Evolutionary conservation across 2,888 invertebrate genomes (phyloP), one percentile per base, ranked within the genome.

Genomic region (Coleophora deauratella): DNA sequence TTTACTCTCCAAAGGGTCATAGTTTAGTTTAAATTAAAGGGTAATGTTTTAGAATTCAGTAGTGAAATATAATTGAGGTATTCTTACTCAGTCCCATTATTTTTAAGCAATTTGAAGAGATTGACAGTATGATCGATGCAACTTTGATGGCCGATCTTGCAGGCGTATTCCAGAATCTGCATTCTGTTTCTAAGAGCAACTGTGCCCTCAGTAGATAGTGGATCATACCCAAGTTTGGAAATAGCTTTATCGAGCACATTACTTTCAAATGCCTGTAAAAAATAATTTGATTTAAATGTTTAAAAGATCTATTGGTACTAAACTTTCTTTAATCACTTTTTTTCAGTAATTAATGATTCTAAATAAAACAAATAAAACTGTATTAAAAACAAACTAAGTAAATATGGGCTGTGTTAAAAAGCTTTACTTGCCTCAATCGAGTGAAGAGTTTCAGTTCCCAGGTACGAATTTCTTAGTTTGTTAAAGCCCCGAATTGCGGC

Each of bases 131-230:
- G 51, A 1, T 73, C 63, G 1, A 75, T 52, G 47, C 94, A 94
- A 2, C 82, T 85, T 7, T 67, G 46, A 31, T 89, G 78, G 4
- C 87, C 90, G 13, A 89, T 68, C 47, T 85, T 85, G 60, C 94
- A 94, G 6, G 91, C 89, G 72, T 90, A 90, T 30, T 85, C 75
- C 2, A 91, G 56, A 3, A 89, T 61, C 53, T 88, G 82, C 47
- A 84, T 84, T 3, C 91, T 87, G 50, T 89, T 88, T 27, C 89
- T 87, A 1, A 82, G 72, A 0, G 89, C 75, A 10, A 88, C 85
- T 0, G 70, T 72, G 33, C 87, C 86, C 9, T 72, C 66, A 0
- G 55, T 31, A 0, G 41, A 33, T 31, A 58, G 67, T 6, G 74
- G 77, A 27, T 65, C 64, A 45, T 89, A 90, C 0, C 88, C 88